phyloP scores from a whole-genome alignment of 2,888 invertebrate genomes.

The Pemphredon lugubris region DNA sequence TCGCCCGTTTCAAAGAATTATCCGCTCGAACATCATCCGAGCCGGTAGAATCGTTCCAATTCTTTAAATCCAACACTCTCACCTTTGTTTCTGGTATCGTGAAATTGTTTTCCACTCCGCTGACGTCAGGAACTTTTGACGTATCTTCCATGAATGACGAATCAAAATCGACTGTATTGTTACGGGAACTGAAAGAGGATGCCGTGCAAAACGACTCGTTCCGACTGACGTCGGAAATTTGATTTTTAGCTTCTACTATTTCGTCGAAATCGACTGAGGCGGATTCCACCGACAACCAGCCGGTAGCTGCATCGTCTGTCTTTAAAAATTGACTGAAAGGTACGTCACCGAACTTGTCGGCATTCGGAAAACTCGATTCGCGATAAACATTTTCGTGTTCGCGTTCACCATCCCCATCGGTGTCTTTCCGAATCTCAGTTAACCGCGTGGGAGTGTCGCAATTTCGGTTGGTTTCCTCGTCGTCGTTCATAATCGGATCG shows the following conservation, averaged over 20 bases:
- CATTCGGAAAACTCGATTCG: not conserved
- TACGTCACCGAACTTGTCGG: constrained; percentile 31
- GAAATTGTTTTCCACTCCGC: no score
- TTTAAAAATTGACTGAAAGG: constrained; percentile 32
- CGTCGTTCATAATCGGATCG: constrained; percentile 8
- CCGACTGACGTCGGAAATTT: not conserved
- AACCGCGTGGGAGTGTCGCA: not conserved
- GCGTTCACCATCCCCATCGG: not conserved
- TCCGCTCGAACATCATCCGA: no score
- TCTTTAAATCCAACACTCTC: no score
- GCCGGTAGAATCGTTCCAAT: no score
- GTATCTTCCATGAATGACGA: not conserved
- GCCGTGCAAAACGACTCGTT: not conserved
- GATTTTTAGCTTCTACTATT: not conserved
- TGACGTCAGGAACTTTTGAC: no score
- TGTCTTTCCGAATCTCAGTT: constrained; percentile 26
- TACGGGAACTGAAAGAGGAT: not conserved
- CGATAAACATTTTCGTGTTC: not conserved
- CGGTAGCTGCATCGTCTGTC: not conserved
- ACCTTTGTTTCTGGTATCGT: no score
- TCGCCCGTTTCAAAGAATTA: no score
- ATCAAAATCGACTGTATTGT: not conserved
- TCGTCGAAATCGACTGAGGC: not conserved
- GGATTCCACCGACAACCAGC: not conserved
- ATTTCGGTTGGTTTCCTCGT: constrained; percentile 10